Percentiles rank a stretch among this genome's conserved stretches.
phyloP scores from a whole-genome alignment of 2,113 vertebrate genomes.

The Campylomormyrus tamandua region DNA sequence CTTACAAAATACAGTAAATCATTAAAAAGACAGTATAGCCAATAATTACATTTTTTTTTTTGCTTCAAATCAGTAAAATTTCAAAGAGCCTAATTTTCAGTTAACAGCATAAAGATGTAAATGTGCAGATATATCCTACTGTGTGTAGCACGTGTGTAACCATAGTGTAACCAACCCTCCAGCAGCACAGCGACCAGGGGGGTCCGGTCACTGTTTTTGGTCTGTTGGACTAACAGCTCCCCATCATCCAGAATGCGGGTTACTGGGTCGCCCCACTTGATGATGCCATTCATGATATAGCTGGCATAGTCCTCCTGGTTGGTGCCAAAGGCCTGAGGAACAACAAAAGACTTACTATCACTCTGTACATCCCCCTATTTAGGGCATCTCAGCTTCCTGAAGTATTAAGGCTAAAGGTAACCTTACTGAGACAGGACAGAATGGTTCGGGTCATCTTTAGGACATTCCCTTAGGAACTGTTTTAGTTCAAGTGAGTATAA shows the following conservation, averaged over 20 bases:
- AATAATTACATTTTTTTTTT: neutral
- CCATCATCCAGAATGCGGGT: constrained; percentile 80
- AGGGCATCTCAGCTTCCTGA: neutral
- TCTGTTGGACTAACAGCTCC: constrained; percentile 87
- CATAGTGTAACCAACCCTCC: constrained; percentile 65
- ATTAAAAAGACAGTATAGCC: neutral
- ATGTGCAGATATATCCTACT: neutral
- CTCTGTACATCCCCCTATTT: neutral
- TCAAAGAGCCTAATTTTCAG: neutral
- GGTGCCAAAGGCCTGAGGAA: constrained; percentile 81
- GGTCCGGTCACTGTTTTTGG: constrained; percentile 91
- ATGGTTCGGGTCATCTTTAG: too few species aligned
- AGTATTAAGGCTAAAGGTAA: neutral
- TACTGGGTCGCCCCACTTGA: constrained; percentile 88
- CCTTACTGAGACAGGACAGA: neutral
- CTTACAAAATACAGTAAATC: neutral
- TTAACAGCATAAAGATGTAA: neutral
- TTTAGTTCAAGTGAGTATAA: neutral
- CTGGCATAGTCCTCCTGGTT: constrained; percentile 94
- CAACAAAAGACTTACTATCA: neutral
- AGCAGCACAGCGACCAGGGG: constrained; percentile 88
- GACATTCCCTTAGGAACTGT: neutral
- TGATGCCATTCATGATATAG: constrained; percentile 95
- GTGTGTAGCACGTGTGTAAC: neutral
- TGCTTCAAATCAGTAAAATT: neutral